Base-by-base conservation (phyloP, 2,797 vertebrate genomes). In the Liparis tanakae region DNA sequence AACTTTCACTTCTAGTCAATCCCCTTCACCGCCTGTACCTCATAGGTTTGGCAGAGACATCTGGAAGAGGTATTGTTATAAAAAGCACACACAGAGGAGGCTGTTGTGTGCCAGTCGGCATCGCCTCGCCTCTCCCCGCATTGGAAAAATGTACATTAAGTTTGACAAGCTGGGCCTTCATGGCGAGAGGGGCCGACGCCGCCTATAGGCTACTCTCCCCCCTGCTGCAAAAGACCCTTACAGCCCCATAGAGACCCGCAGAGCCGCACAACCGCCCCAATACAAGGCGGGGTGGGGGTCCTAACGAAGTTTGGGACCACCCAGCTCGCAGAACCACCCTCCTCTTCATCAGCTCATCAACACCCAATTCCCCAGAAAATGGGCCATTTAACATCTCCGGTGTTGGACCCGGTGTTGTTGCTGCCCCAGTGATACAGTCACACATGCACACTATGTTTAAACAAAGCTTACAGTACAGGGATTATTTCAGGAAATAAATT, bases 321-420 rank as follows among this genome's bases (percentile, higher is more conserved):
- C 93, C 90, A 92, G 78, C 82, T 88, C 48, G 88, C 73, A 76
- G 73, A 92, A 87, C 82, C 85, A 85, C 84, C 88, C 88, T 93
- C 89, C 90, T 92, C 91, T 93, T 94, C 90, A 92, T 91, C 93
- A 93, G 93, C 84, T 93, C 91, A 94, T 93, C 92, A 93, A 93
- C 92, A 93, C 92, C 88, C 90, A 92, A 92, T 94, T 90, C 91
- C 85, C 90, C 84, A 83, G 88, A 94, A 93, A 92, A 93, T 88
- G 88, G 86, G 48, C 88, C 82, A 69, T 92, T 93, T 93, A 92
- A 90, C 89, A 90, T 79, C 65, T 90, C 66, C 15, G 44, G 76
- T 63, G 80, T 76, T 79, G 85, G 75, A 81, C 73, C 76, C 60
- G 33, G 79, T 74, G 83, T 87, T 86, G 78, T 76, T 82, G 69